Percentiles rank a stretch among this genome's conserved stretches.
Conservation (phyloP, 2,797 vertebrate species). For the Heterohyrax brucei region DNA sequence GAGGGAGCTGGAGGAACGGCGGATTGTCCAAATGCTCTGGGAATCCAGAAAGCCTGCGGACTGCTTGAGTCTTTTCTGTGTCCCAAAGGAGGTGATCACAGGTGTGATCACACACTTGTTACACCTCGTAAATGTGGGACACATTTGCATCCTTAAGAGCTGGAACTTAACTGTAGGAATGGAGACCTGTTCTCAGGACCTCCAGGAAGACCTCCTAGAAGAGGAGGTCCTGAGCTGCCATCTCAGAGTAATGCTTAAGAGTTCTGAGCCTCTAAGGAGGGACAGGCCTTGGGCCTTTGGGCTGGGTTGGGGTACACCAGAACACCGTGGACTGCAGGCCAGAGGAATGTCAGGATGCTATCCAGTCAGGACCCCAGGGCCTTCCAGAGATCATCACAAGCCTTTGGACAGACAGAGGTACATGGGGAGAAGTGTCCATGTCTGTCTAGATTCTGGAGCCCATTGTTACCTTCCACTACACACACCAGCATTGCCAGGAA, state of each 20-base stretch:
- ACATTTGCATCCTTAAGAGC: neutral
- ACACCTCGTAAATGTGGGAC: neutral
- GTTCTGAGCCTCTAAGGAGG: neutral
- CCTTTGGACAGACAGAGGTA: neutral
- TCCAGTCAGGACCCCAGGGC: neutral
- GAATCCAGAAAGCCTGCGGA: neutral
- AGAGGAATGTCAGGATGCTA: neutral
- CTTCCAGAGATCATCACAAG: neutral
- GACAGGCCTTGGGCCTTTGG: neutral
- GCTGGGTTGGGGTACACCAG: neutral
- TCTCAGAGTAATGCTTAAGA: neutral
- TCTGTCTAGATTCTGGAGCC: neutral
- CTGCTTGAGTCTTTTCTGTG: neutral
- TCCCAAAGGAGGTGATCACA: neutral
- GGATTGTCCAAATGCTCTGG: neutral
- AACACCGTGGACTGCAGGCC: neutral
- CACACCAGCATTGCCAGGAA: neutral
- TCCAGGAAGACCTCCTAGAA: conserved; percentile 23
- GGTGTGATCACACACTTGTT: neutral
- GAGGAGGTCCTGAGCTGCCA: neutral
- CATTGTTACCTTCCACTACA: neutral
- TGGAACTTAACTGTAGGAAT: neutral
- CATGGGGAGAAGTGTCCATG: neutral
- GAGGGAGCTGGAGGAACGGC: neutral
- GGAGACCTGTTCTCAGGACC: neutral